Conservation (phyloP, 2,113 vertebrate genomes). For the Ciconia boyciana region DNA sequence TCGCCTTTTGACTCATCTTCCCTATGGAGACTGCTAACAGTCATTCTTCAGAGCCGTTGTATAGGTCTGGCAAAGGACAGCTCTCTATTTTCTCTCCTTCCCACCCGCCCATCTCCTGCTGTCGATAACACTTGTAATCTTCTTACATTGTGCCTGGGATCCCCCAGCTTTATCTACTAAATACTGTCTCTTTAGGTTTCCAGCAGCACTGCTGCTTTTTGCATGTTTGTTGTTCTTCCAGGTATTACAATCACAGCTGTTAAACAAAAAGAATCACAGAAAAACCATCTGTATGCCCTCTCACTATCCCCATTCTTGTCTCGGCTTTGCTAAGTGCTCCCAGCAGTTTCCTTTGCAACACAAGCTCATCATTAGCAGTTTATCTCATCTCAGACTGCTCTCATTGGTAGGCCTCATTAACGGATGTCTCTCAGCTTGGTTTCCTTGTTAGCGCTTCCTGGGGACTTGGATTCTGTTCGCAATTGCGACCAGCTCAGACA, state of each 20-base stretch:
- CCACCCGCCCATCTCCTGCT: neutral
- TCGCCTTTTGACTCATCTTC: neutral
- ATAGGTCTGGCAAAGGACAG: neutral
- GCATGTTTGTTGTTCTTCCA: neutral
- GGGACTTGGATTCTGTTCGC: neutral
- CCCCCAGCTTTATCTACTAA: neutral
- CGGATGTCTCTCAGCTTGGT: neutral
- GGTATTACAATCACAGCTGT: neutral
- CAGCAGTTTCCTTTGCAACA: neutral
- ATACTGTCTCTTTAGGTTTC: neutral
- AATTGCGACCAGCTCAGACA: neutral
- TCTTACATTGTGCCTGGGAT: neutral
- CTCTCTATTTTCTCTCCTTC: neutral
- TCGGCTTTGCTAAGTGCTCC: neutral
- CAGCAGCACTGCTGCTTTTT: neutral
- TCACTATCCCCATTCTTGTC: neutral
- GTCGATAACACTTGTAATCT: conserved; percentile 1
- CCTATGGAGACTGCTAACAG: neutral
- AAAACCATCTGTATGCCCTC: neutral
- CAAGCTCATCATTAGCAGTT: neutral
- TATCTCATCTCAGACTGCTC: neutral
- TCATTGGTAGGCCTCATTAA: neutral
- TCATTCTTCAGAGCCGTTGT: neutral
- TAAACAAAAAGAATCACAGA: neutral
- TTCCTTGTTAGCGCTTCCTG: neutral